Base-by-base conservation (phyloP, 2,113 vertebrate genomes). In the Pimephales promelas region DNA sequence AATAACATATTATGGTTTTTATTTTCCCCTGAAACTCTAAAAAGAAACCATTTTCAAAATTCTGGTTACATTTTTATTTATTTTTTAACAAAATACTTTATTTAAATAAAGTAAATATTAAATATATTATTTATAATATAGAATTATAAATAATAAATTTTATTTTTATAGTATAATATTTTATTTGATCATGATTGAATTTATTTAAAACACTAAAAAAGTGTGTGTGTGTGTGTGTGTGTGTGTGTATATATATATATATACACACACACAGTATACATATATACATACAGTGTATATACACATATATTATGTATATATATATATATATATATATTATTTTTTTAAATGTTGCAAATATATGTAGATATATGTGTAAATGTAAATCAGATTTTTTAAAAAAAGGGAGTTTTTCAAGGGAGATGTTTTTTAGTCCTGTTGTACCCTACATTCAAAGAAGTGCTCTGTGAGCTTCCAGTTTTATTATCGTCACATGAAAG, bases 401-500 rank as follows among this genome's bases (percentile, higher is more conserved):
- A 66, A 31, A 18, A 16, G n/a, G n/a, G n/a, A n/a, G 2, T 71
- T 45, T n/a, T 5, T 13, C 9, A 68, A 68, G 20, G 18, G 16
- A 18, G 8, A 16, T 43, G 68, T 72, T 45, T 24, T 24, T 71
- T 24, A 3, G 34, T 6, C n/a, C 10, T 9, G 5, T 47, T 45
- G 6, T 34, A 20, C 14, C 62, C 62, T 22, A 28, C 4, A 26
- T 28, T 74, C 24, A 74, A 52, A 74, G 72, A 52, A 45, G 3
- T 73, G 3, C 14, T 47, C 71, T 73, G 24, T 31, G 72, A 74
- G 45, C n/a, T 74, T 74, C 24, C 45, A 52, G 26, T 26, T 74
- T 74, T 52, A 73, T 49, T 49, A 74, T 31, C 72, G 9, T 31
- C 45, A 31, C 72, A 74, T 74, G 20, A 74, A 52, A 52, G 45